Percentiles rank a stretch among this genome's conserved stretches.
Conservation (phyloP, 2,113 vertebrate genomes). For the Beaufortia kweichowensis region DNA sequence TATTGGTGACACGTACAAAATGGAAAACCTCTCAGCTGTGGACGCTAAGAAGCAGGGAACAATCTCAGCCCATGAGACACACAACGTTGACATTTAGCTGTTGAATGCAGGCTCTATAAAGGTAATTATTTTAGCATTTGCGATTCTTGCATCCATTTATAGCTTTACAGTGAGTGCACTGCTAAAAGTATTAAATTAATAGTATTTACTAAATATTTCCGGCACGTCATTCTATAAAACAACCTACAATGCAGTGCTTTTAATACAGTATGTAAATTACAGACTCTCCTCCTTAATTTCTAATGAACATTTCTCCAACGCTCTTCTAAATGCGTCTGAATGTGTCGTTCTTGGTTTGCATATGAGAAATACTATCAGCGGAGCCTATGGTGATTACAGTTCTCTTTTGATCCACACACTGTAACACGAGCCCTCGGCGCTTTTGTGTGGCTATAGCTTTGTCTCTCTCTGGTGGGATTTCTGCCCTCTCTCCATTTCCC, state of each 20-base stretch:
- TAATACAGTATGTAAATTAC: not conserved
- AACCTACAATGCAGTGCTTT: not conserved
- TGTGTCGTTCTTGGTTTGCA: conserved; percentile 2
- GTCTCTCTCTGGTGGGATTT: conserved; percentile 48
- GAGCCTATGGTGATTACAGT: conserved; percentile 40
- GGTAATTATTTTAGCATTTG: conserved; percentile 39
- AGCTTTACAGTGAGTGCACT: not conserved
- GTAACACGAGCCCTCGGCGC: conserved; percentile 62
- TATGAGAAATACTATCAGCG: conserved; percentile 5
- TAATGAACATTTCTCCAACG: not conserved
- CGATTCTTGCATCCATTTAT: conserved; percentile 19
- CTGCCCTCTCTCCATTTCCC: conserved; percentile 46
- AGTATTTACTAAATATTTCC: conserved; percentile 1
- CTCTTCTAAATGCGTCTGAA: not conserved
- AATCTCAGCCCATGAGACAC: conserved; percentile 8
- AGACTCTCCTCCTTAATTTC: not conserved
- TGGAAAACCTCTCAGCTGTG: not conserved
- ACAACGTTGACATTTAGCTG: conserved; percentile 31
- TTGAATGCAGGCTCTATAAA: conserved; percentile 29
- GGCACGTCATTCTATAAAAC: conserved; percentile 1
- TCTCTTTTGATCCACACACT: conserved; percentile 61
- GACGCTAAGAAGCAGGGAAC: conserved; percentile 4
- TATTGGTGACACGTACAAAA: not conserved
- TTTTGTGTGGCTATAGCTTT: conserved; percentile 60
- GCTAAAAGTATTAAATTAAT: conserved; percentile 15